Base-by-base conservation (phyloP, 2,113 vertebrate species). In the Rynchops niger region DNA sequence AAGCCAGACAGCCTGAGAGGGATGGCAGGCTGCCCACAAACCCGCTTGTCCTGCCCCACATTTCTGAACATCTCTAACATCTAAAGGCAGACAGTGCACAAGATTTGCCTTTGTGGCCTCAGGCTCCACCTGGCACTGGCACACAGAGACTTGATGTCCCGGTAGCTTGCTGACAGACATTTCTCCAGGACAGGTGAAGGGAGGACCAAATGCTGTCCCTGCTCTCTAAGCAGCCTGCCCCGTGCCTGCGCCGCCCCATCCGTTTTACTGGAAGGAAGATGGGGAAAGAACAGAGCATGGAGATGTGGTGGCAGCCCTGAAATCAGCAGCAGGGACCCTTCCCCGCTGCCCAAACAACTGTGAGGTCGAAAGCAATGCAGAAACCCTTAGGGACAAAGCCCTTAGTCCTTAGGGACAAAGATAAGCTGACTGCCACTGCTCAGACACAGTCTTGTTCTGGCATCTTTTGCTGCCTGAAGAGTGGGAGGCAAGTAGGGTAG, bases 201-300 rank as follows among this genome's bases (percentile, higher is more conserved):
- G 78, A 88, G 59, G 30, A 74, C 34, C 49, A 52, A 66, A 36
- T 11, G 61, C 52, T 79, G 42, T 32, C 56, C 65, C 61, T 74
- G 88, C 40, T 67, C 11, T 12, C 21, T 25, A 27, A 65, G 52
- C 81, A 93, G 69, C 43, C 50, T 81, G 36, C 18, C 53, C 40
- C 7, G 4, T 26, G n/a, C 40, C 30, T 59, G 2, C 1, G 0
- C 72, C 9, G 4, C 36, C 9, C 55, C 16, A 2, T 25, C 80
- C 4, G 0, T 63, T 30, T 12, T 38, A 10, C 55, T 40, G 58
- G 40, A 12, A 53, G 67, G 67, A 66, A 42, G 26, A 4, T 3
- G 25, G 15, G 29, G 50, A 73, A 26, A 26, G 47, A 72, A 38
- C 42, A 47, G 55, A 87, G 17, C 0, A 0, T 9, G 53, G 65